Percentiles rank a stretch among this genome's conserved stretches.
Evolutionary conservation across 2,797 vertebrate species (phyloP).

Genomic region (Sebastes cheni): DNA sequence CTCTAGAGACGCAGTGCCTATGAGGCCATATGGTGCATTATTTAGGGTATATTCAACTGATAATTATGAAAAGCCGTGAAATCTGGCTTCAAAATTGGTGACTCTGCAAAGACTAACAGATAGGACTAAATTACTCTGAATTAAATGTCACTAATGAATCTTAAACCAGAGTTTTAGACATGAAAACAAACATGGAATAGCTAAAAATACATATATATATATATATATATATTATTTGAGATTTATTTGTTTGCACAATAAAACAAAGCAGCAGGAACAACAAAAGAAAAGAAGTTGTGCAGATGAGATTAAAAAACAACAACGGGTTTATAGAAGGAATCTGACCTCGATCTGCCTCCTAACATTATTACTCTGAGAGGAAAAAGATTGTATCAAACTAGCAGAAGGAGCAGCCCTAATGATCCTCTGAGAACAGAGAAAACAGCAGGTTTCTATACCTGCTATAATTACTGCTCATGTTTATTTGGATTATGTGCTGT

Average conservation of each 20-base stretch:
- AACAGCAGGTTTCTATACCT: neutral
- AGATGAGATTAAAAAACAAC: too few relatives aligned
- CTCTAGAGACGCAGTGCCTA: conserved; percentile 44
- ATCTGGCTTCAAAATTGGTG: conserved; percentile 39
- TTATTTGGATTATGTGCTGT: conserved; percentile 6
- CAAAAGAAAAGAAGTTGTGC: too few relatives aligned
- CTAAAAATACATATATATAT: neutral
- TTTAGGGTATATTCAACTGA: conserved; percentile 55
- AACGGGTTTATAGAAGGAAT: too few relatives aligned
- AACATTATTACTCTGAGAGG: neutral
- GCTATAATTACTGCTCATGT: neutral
- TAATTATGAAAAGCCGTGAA: conserved; percentile 45
- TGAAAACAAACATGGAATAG: neutral
- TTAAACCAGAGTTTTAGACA: neutral
- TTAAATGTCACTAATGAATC: neutral
- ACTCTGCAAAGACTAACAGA: conserved; percentile 30
- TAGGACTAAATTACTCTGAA: neutral
- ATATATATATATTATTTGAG: too few relatives aligned
- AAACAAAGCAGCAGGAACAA: too few relatives aligned
- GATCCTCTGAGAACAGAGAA: neutral
- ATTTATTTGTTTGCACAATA: too few relatives aligned
- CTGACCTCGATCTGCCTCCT: neutral
- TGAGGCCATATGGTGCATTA: conserved; percentile 53
- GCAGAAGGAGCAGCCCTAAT: neutral
- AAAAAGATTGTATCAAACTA: neutral